Evolutionary conservation across 30 jellyfish, hydroid and myxozoan species (phyloP).

Genomic region (Cassiopea xamachana): DNA sequence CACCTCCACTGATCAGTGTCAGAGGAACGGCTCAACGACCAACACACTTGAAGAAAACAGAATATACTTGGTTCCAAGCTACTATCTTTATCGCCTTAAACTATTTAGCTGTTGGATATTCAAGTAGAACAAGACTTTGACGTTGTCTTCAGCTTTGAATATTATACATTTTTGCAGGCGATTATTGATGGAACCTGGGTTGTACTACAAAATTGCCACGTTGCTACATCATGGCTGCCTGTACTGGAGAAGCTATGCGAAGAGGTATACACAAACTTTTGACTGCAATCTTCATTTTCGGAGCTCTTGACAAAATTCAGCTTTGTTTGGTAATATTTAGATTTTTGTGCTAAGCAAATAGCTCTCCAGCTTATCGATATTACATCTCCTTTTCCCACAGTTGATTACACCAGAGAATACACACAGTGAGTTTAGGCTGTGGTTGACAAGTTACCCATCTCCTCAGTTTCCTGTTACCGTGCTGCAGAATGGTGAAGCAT

Average conservation of each 20-base stretch:
- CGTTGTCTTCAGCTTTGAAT: neutral
- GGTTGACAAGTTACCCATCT: conserved; percentile 76
- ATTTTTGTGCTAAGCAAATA: too few species aligned
- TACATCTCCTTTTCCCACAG: conserved; percentile 1
- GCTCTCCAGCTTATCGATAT: neutral
- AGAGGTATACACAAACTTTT: conserved; percentile 23
- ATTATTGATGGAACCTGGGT: conserved; percentile 72
- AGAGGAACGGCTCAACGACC: too few species aligned
- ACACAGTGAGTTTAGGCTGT: conserved; percentile 56
- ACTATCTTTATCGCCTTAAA: neutral
- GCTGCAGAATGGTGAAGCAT: conserved; percentile 59
- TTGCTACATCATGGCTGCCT: conserved; percentile 77
- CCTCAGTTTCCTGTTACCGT: conserved; percentile 62
- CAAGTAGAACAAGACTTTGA: neutral
- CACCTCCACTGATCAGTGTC: too few species aligned
- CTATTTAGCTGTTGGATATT: neutral
- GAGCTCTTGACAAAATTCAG: too few species aligned
- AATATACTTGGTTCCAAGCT: too few species aligned
- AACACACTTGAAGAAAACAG: too few species aligned
- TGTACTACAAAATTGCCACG: conserved; percentile 72
- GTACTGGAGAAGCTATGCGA: conserved; percentile 63
- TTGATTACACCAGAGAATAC: conserved; percentile 54
- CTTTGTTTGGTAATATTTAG: too few species aligned
- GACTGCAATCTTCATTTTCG: neutral
- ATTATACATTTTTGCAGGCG: conserved; percentile 25